Conservation (phyloP, 2,113 vertebrate genomes). For the Brachirus orientalis region DNA sequence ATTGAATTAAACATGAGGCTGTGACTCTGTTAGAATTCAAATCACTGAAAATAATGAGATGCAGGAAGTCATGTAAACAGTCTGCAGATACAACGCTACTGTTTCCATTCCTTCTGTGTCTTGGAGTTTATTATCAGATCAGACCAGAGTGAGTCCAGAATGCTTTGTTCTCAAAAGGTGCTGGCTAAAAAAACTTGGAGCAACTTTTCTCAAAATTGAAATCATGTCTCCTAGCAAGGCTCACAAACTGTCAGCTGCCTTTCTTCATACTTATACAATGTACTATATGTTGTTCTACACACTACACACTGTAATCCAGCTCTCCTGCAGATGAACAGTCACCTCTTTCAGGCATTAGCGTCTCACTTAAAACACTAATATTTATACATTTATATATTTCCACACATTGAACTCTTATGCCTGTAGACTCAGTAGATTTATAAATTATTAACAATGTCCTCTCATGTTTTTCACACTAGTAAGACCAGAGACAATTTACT, state of each 20-base stretch:
- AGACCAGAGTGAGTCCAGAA: background rate
- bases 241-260: background rate
- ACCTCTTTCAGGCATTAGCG: background rate
- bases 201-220: too few relatives aligned
- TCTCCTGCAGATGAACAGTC: background rate
- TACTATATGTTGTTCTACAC: background rate
- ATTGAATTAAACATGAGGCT: background rate
- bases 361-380: too few relatives aligned
- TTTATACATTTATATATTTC: too few relatives aligned
- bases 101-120: conserved; percentile 29
- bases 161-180: background rate
- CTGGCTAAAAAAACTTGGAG: too few relatives aligned
- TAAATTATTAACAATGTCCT: too few relatives aligned
- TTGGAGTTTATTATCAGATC: background rate
- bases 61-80: background rate
- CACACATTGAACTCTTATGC: too few relatives aligned
- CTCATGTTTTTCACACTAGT: too few relatives aligned
- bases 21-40: background rate
- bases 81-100: background rate
- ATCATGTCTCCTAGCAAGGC: too few relatives aligned
- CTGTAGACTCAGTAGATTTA: too few relatives aligned
- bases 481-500: too few relatives aligned
- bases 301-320: background rate
- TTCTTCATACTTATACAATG: background rate
- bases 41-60: background rate